Base-by-base conservation (phyloP, 2,888 invertebrate species). In the Blastobasis lacticolella region DNA sequence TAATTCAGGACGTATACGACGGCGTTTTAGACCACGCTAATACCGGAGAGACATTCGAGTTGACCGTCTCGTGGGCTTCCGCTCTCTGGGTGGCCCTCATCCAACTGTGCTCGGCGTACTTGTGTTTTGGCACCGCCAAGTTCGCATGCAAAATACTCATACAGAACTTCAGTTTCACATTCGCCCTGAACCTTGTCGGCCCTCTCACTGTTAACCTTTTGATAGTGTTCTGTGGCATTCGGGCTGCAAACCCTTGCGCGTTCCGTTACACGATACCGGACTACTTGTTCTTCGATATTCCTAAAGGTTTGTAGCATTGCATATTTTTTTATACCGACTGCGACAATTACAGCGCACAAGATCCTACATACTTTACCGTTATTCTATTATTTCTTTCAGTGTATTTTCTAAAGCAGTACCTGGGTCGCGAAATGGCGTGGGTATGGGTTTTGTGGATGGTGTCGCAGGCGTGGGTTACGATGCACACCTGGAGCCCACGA, bases 131-230 rank as follows among this genome's bases (percentile, higher is more conserved):
- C 23, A 90, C 90, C 57, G 90, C 92, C 5, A 97, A 95, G 82
- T 95, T 95, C 61, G 94, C 96, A 0, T 96, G 95, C 84, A 95
- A 95, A 86, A 94, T 96, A 57, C 92, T 94, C 73, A 96, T 98
- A 71, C 97, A 97, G 75, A 91, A 92, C 50, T 93, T 96, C 73
- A 94, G 96, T 63, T 97, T 94, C 66, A 94, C 97, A 0, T 90
- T 97, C 56, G 96, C 97, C 0, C 81, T 97, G 44, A 92, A 90
- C 64, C 83, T 97, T 8, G 91, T 93, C 0, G 93, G 94, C 0
- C 97, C 97, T 0, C 88, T 92, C 1, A 90, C 94, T 4, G 87
- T 96, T 2, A 91, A 91, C 10, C 70, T 92, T n/a, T 86, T 95
- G 41, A 91, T 94, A 42, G 78, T 90, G 0, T 78, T 94, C 50